Percentiles rank a stretch among this genome's conserved stretches.
Evolutionary conservation across 2,113 vertebrate species (phyloP).

Genomic region (Ranitomeya imitator): DNA sequence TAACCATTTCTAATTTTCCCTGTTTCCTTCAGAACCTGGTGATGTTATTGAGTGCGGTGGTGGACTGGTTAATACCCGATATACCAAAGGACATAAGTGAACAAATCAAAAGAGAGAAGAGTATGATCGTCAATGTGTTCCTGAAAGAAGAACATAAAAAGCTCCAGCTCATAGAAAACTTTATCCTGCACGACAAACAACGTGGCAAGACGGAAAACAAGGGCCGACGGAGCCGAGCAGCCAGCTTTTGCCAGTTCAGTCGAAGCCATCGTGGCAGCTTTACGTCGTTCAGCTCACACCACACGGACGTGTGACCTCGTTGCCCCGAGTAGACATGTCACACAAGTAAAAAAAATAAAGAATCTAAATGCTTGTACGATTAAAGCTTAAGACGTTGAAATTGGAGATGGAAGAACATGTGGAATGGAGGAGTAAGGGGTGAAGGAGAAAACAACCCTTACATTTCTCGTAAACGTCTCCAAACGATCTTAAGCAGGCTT

Average conservation of each 20-base stretch:
- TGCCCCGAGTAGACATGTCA: conserved; percentile 37
- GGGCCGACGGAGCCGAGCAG: conserved; percentile 71
- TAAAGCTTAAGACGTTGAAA: conserved; percentile 43
- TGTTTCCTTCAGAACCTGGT: conserved; percentile 84
- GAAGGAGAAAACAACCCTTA: not conserved
- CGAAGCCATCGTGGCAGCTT: conserved; percentile 67
- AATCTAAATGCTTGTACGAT: conserved; percentile 13
- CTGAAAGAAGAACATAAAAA: conserved; percentile 87
- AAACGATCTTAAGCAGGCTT: conserved; percentile 46
- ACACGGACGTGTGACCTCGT: conserved; percentile 84
- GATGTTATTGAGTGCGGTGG: conserved; percentile 93
- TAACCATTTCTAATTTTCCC: not conserved
- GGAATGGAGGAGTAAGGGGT: not conserved
- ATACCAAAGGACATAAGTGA: conserved; percentile 92
- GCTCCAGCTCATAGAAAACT: conserved; percentile 69
- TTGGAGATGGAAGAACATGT: not conserved
- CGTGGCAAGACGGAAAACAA: conserved; percentile 47
- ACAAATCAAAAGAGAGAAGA: conserved; percentile 91
- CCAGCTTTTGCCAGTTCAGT: conserved; percentile 81
- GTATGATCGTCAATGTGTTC: conserved; percentile 87
- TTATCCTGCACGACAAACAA: conserved; percentile 41
- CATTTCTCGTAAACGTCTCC: conserved; percentile 52
- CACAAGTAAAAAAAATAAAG: not conserved
- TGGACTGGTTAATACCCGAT: conserved; percentile 96
- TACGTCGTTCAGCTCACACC: conserved; percentile 71